These are phyloP conservation scores for Manis javanica DNA, from an alignment of 2,797 vertebrate genomes.

Conservation along the genomic window DNA sequence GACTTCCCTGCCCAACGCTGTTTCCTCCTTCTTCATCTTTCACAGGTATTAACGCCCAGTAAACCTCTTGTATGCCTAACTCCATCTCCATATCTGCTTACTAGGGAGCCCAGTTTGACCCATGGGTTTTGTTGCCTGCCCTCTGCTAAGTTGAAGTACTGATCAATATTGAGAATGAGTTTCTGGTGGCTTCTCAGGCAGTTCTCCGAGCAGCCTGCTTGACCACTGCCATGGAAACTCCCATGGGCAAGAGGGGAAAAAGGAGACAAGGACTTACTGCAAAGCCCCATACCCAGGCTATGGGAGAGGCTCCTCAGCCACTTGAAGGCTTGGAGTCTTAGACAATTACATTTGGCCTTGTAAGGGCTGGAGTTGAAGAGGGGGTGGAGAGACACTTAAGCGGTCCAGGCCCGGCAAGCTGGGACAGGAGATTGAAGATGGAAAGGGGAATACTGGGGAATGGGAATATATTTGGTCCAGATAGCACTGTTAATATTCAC, in stretches of 20 bases:
- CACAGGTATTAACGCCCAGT: not conserved
- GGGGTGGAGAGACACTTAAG: not conserved
- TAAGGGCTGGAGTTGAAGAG: not conserved
- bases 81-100: not conserved
- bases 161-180: not conserved
- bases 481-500: conserved; percentile 19
- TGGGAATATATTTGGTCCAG: not conserved
- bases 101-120: not conserved
- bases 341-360: not conserved
- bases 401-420: not conserved
- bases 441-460: not conserved
- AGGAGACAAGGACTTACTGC: not conserved
- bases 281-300: not conserved
- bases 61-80: not conserved
- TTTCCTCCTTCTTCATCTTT: not conserved
- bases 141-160: not conserved
- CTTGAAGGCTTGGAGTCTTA: not conserved
- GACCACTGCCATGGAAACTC: not conserved
- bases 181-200: not conserved
- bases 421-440: not conserved
- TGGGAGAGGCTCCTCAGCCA: not conserved
- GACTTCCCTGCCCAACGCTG: not conserved
- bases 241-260: not conserved
- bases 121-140: not conserved
- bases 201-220: not conserved